These are phyloP conservation scores for Agrotis exclamationis DNA, from an alignment of 2,888 invertebrate species.

Conservation along the genomic window DNA sequence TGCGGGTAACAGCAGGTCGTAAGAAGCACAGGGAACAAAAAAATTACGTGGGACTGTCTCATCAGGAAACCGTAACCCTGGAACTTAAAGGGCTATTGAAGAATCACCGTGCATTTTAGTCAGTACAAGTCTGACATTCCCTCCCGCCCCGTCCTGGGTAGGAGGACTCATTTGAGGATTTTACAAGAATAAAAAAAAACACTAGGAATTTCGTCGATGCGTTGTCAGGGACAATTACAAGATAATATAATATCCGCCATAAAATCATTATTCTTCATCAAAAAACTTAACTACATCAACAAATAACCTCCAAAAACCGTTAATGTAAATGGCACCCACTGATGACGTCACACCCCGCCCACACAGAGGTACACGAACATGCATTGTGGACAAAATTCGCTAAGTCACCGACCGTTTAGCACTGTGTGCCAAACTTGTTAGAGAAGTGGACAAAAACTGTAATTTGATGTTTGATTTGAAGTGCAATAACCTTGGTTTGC, in stretches of 20 bases:
- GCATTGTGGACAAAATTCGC: slow-evolving; percentile 41
- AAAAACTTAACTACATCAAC: slow-evolving; percentile 18
- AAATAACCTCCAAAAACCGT: slow-evolving; percentile 32
- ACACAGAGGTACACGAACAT: slow-evolving; percentile 34
- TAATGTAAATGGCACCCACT: slow-evolving; percentile 28
- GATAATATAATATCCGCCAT: background rate
- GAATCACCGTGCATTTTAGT: too few relatives aligned
- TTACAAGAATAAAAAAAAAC: too few relatives aligned
- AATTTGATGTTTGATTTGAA: slow-evolving; percentile 46
- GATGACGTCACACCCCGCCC: slow-evolving; percentile 48
- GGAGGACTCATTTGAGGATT: too few relatives aligned
- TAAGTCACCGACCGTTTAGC: slow-evolving; percentile 59
- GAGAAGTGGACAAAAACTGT: slow-evolving; percentile 50
- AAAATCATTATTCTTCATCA: slow-evolving; percentile 38
- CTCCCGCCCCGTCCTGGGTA: too few relatives aligned
- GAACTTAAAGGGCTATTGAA: too few relatives aligned
- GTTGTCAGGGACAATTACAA: background rate
- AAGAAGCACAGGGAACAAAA: too few relatives aligned
- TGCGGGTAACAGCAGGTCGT: too few relatives aligned
- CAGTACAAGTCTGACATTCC: too few relatives aligned
- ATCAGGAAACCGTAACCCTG: too few relatives aligned
- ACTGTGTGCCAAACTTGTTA: slow-evolving; percentile 61
- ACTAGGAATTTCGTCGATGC: too few relatives aligned
- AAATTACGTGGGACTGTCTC: too few relatives aligned
- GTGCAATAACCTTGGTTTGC: slow-evolving; percentile 55